Base-by-base conservation (phyloP, 2,797 vertebrate genomes). In the Neopelma chrysocephalum region DNA sequence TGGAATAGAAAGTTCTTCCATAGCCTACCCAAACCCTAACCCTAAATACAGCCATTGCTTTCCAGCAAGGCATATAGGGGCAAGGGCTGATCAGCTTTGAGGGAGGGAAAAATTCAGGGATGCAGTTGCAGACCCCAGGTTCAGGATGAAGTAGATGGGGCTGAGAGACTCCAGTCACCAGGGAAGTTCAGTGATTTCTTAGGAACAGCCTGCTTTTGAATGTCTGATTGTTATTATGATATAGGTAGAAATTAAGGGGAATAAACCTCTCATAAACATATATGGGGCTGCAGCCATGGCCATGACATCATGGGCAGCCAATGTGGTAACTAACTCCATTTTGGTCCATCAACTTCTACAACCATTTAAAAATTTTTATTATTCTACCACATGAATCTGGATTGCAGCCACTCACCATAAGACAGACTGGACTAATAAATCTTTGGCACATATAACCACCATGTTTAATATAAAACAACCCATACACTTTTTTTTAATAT, bases 381-480 rank as follows among this genome's bases (percentile, higher is more conserved):
- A 96, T 96, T 93, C 90, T 94, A 92, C 97, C 94, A 96, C 97
- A 94, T 96, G 94, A 96, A 89, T 90, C 93, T 97, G 97, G 96
- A 94, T 85, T 94, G 79, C 81, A 92, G 96, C 95, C 96, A 97
- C 75, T 96, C 70, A 93, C 87, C 82, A 22, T 81, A 75, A 90
- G 93, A 89, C 95, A 94, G 96, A 83, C 94, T 89, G 95, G 87
- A 93, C 90, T 96, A 93, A 94, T 96, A 95, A 97, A 97, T 97
- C 96, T 97, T 98, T 98, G 98, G 97, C 97, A 98, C 97, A 94
- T 98, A 95, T 96, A 98, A 98, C 95, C 97, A 97, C 97, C 96
- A 91, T 96, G 92, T 96, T 95, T 84, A 94, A 82, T 97, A 86
- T 89, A 62, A 96, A 91, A 69, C 89, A 96, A 95, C 62, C 89